These are phyloP conservation scores for Brachynemurus nebulosus DNA, from an alignment of 2,888 invertebrate species.

Conservation along the genomic window DNA sequence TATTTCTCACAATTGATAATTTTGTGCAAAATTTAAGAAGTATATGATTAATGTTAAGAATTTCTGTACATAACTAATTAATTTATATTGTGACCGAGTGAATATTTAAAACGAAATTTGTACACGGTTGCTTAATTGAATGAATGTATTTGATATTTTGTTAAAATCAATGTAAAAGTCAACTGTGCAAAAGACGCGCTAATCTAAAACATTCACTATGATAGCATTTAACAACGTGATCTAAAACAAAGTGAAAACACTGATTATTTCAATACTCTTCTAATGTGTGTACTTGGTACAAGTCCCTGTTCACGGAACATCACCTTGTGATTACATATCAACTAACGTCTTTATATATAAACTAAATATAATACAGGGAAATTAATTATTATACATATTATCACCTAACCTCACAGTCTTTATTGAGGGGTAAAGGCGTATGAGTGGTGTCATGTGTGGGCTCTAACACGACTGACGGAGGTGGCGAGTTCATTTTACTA, in stretches of 20 bases:
- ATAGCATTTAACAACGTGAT: constrained; percentile 11
- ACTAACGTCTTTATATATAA: constrained; percentile 1
- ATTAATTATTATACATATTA: constrained; percentile 32
- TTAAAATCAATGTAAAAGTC: not conserved
- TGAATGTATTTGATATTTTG: too few species aligned
- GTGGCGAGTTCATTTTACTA: constrained; percentile 8
- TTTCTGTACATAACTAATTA: too few species aligned
- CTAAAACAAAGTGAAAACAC: constrained; percentile 11
- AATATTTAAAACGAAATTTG: too few species aligned
- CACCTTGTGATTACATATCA: constrained; percentile 5
- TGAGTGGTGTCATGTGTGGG: constrained; percentile 24
- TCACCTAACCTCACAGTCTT: constrained; percentile 84
- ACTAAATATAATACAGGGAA: constrained; percentile 13
- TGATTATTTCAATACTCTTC: constrained; percentile 5
- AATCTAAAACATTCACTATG: constrained; percentile 9
- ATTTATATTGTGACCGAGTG: too few species aligned
- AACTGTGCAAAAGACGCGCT: constrained; percentile 7
- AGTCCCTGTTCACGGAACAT: constrained; percentile 4
- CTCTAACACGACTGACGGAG: constrained; percentile 18
- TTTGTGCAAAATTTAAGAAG: too few species aligned
- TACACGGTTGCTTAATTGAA: too few species aligned
- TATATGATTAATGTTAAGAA: too few species aligned
- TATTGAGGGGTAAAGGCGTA: constrained; percentile 48
- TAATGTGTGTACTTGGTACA: constrained; percentile 6
- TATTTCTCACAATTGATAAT: too few species aligned